Base-by-base conservation (phyloP, 2,113 vertebrate genomes). In the Myotis davidii region DNA sequence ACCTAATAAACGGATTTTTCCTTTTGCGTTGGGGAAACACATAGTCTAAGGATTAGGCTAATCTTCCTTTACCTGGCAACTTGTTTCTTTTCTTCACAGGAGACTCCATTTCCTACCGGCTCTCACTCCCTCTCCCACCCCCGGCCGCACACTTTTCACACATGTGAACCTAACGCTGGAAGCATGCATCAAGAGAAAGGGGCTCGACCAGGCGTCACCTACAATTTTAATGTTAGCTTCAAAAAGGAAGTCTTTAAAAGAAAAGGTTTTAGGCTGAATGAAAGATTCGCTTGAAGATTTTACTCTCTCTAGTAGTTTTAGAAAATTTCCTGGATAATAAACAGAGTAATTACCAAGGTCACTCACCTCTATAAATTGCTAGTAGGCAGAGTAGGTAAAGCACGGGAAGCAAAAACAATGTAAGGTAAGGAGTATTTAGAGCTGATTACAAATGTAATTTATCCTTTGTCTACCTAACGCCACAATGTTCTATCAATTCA, bases 321-420 rank as follows among this genome's bases (percentile, higher is more conserved):
- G 67, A 29, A 64, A 89, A 91, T 42, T 88, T 94, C 82, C 81
- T 74, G 16, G 61, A 82, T 85, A 72, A 92, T 76, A 83, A 72
- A 88, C 61, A 79, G 23, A 64, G 13, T 83, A 82, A 67, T 73
- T 64, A 86, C n/a, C 69, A 59, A 84, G 76, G 29, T 84, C 50
- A 54, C 10, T 88, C 54, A 56, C 29, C 27, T 59, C 48, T 84
- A 45, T 54, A 76, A 83, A 89, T 5, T 84, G 27, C 27, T 37
- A 89, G 34, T 65, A 29, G 79, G 12, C n/a, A 69, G 74, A 61
- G 6, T 17, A 56, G 7, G 14, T 32, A 61, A 64, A 78, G 23
- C n/a, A 64, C 56, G 48, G 17, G 18, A 91, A 18, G 9, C 20
- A 78, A 83, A 65, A 18, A 29, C 27, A 72, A 67, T 9, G 2